Conservation (phyloP, 1,140 invertebrate species). For the Hylyphantes graminicola region DNA sequence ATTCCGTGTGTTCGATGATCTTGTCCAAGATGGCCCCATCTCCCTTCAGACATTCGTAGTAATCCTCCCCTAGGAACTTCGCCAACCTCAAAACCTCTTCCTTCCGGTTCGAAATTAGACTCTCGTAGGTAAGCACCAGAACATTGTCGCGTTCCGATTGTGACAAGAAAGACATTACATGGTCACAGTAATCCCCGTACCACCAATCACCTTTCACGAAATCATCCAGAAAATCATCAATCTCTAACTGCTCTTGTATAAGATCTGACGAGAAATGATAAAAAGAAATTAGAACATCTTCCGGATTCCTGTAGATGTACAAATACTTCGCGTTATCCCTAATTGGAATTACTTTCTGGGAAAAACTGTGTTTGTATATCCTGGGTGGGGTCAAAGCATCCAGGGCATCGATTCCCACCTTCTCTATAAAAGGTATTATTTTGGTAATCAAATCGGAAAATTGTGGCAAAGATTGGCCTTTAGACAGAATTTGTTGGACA, state of each 20-base stretch:
- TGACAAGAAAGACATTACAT: slow-evolving; percentile 63
- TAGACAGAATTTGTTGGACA: slow-evolving; percentile 27
- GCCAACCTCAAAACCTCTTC: slow-evolving; percentile 40
- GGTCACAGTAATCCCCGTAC: slow-evolving; percentile 62
- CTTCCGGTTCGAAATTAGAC: slow-evolving; percentile 40
- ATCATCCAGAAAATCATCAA: slow-evolving; percentile 52
- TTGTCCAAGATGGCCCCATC: slow-evolving; percentile 12
- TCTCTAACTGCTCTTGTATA: not conserved
- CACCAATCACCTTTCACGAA: slow-evolving; percentile 40
- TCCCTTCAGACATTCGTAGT: not conserved
- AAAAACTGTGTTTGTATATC: slow-evolving; percentile 77
- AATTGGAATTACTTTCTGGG: slow-evolving; percentile 76
- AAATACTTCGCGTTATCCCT: slow-evolving; percentile 68
- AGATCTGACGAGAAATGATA: slow-evolving; percentile 34
- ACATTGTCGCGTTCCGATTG: slow-evolving; percentile 63
- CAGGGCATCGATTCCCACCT: not conserved
- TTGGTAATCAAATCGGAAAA: not conserved
- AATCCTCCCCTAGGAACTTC: slow-evolving; percentile 67
- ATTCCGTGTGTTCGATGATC: slow-evolving; percentile 24
- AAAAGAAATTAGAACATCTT: slow-evolving; percentile 55
- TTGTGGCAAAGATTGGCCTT: not conserved
- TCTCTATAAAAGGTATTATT: slow-evolving; percentile 28
- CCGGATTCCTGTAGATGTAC: slow-evolving; percentile 58
- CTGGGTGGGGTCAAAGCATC: slow-evolving; percentile 1
- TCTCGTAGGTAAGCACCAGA: slow-evolving; percentile 63